phyloP scores from a whole-genome alignment of 64 coral and sea anemone species.

The Hydrozoanthus tunicans region DNA sequence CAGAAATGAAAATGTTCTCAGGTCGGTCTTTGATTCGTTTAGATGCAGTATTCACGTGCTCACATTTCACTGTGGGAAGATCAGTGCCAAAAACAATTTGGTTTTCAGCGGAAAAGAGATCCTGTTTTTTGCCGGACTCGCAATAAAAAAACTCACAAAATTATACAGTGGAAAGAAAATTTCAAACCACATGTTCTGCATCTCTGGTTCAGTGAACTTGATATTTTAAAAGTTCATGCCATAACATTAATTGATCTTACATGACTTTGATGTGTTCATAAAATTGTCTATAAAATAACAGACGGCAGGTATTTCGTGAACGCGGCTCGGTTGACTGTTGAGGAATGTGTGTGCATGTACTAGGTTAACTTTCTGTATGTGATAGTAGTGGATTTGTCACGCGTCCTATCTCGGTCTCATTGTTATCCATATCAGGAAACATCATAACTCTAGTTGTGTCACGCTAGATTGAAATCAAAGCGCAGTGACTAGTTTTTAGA shows the following conservation, averaged over 20 bases:
- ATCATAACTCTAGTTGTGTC: too few species aligned
- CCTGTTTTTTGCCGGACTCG: too few species aligned
- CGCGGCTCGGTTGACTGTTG: neutral
- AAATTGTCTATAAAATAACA: neutral
- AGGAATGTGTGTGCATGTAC: neutral
- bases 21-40: constrained; percentile 10
- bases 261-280: neutral
- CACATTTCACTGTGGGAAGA: constrained; percentile 22
- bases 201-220: neutral
- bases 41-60: neutral
- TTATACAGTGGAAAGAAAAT: neutral
- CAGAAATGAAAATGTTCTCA: constrained; percentile 16
- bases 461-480: too few species aligned
- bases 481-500: too few species aligned
- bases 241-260: neutral
- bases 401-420: too few species aligned
- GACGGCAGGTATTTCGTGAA: neutral
- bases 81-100: neutral
- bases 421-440: too few species aligned
- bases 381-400: too few species aligned
- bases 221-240: neutral
- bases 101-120: neutral
- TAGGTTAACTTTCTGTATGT: too few species aligned
- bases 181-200: neutral
- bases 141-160: neutral